Conservation (phyloP, 2,888 invertebrate species). For the Congeria kusceri region DNA sequence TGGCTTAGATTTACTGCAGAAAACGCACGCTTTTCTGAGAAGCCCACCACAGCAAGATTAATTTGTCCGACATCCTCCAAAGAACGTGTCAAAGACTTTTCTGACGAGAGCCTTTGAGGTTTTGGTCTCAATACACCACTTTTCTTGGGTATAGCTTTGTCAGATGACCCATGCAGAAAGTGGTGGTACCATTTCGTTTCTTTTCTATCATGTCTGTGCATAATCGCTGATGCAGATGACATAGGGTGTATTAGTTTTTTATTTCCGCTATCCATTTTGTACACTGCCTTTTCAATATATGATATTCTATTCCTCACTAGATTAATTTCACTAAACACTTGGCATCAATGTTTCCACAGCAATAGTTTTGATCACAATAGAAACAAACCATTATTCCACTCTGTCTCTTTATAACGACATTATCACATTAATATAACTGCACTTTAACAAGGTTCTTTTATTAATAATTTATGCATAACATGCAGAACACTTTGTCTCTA, state of each 20-base stretch:
- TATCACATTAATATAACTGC: too few relatives aligned
- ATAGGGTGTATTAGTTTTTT: constrained; percentile 49
- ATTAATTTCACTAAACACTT: too few relatives aligned
- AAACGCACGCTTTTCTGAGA: constrained; percentile 24
- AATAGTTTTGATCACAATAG: too few relatives aligned
- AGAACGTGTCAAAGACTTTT: constrained; percentile 43
- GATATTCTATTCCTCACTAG: too few relatives aligned
- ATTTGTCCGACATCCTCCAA: constrained; percentile 56
- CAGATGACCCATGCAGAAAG: constrained; percentile 28
- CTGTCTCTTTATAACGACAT: too few relatives aligned
- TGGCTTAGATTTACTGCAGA: constrained; percentile 25
- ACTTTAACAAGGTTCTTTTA: too few relatives aligned
- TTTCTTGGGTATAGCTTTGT: background rate
- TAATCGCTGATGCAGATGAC: constrained; percentile 70
- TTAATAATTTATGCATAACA: too few relatives aligned
- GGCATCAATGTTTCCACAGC: too few relatives aligned
- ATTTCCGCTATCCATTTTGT: constrained; percentile 11
- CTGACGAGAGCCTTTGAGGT: background rate
- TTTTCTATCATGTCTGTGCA: constrained; percentile 69
- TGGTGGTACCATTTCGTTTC: constrained; percentile 57
- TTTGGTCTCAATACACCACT: background rate
- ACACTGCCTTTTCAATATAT: too few relatives aligned
- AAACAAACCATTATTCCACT: too few relatives aligned
- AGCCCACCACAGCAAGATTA: constrained; percentile 37
- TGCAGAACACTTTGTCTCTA: too few relatives aligned